Percentiles rank a stretch among this genome's conserved stretches.
Conservation (phyloP, 2,888 invertebrate species). For the Polydrusus tereticollis region DNA sequence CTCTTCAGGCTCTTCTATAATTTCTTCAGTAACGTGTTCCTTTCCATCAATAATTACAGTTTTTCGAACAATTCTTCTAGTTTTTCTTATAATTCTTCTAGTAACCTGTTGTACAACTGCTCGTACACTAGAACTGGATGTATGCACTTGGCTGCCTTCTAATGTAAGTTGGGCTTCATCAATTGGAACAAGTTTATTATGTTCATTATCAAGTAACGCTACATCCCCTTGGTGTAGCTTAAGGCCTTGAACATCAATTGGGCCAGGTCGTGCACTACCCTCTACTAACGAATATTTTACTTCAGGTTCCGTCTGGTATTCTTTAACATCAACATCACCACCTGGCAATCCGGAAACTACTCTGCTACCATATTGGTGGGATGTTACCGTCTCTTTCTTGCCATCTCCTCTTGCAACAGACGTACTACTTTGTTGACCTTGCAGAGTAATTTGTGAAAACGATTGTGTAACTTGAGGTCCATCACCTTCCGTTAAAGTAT, state of each 20-base stretch:
- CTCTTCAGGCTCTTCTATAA: slow-evolving; percentile 87
- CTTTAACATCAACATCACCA: slow-evolving; percentile 75
- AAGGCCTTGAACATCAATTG: slow-evolving; percentile 63
- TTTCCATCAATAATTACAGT: slow-evolving; percentile 86
- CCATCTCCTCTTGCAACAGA: slow-evolving; percentile 74
- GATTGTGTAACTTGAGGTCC: slow-evolving; percentile 72
- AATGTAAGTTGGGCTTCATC: slow-evolving; percentile 55
- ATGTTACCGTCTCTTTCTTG: slow-evolving; percentile 73
- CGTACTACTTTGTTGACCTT: slow-evolving; percentile 75
- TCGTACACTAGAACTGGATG: slow-evolving; percentile 79
- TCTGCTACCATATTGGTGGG: slow-evolving; percentile 75
- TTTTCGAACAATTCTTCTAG: slow-evolving; percentile 80
- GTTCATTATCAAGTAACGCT: slow-evolving; percentile 62
- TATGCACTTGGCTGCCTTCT: slow-evolving; percentile 67
- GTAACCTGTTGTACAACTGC: slow-evolving; percentile 88
- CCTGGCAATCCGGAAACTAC: slow-evolving; percentile 75
- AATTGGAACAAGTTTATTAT: slow-evolving; percentile 59
- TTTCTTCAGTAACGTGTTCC: slow-evolving; percentile 86
- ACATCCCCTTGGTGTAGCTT: slow-evolving; percentile 67
- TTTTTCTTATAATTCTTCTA: slow-evolving; percentile 80
- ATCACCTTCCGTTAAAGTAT: slow-evolving; percentile 70
- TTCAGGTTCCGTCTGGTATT: slow-evolving; percentile 76
- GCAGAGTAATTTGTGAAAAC: slow-evolving; percentile 71
- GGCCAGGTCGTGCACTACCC: slow-evolving; percentile 69
- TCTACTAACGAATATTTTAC: slow-evolving; percentile 72